These are phyloP conservation scores for Centruroides vittatus DNA, from an alignment of 1,140 invertebrate genomes.

Conservation along the genomic window DNA sequence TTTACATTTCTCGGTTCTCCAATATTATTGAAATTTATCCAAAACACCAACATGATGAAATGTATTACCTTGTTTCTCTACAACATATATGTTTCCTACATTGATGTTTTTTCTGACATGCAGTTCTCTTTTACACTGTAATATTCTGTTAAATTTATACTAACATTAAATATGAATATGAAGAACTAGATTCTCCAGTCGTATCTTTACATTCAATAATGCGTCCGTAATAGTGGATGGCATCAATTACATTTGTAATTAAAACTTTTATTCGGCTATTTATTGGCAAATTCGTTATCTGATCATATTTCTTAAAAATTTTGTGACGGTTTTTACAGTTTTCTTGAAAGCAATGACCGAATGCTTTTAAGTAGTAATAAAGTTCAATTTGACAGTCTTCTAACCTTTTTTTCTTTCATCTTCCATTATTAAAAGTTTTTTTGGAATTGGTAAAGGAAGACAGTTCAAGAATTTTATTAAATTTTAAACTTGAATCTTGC, in stretches of 20 bases:
- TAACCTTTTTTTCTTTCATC: not conserved
- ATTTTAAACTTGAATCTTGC: not conserved
- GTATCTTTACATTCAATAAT: not conserved
- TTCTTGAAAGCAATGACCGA: not conserved
- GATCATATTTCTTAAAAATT: not conserved
- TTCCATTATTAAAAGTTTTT: not conserved
- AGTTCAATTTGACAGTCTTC: not conserved
- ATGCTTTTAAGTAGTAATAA: conserved; percentile 5
- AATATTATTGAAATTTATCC: not conserved
- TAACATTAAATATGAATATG: not conserved
- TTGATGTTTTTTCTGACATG: not conserved
- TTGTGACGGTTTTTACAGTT: conserved; percentile 1
- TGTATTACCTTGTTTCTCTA: not conserved
- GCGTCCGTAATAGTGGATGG: conserved; percentile 4
- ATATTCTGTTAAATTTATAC: not conserved
- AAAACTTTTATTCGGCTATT: conserved; percentile 3
- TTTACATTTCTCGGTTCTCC: not conserved
- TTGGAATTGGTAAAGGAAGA: not conserved
- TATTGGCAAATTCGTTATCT: not conserved
- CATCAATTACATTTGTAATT: conserved; percentile 10
- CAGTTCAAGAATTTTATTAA: conserved; percentile 3
- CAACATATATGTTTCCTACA: conserved; percentile 1
- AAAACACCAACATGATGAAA: conserved; percentile 4
- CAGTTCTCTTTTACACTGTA: not conserved
- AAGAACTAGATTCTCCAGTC: not conserved